phyloP scores from a whole-genome alignment of 2,888 invertebrate genomes.

The Parthenolecanium corni region DNA sequence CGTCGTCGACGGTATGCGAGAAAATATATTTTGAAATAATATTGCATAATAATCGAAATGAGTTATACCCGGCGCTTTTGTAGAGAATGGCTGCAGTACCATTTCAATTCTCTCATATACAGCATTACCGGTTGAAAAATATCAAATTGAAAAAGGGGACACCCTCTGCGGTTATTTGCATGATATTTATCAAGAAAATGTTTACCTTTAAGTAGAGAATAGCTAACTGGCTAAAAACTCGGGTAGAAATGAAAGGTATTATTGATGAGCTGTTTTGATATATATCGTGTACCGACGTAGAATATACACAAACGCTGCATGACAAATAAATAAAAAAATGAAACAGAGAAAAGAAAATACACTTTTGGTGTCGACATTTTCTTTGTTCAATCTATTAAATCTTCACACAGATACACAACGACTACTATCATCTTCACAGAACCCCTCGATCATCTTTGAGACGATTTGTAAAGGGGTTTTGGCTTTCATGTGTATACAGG shows the following conservation, averaged over 20 bases:
- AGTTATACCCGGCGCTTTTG: slow-evolving; percentile 5
- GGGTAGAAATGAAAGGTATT: slow-evolving; percentile 22
- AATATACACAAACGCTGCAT: neutral
- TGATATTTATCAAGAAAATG: slow-evolving; percentile 28
- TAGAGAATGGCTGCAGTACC: slow-evolving; percentile 7
- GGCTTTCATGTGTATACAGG: neutral
- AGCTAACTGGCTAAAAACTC: slow-evolving; percentile 14
- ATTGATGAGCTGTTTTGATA: slow-evolving; percentile 30
- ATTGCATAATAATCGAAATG: slow-evolving; percentile 24
- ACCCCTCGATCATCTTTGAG: no score
- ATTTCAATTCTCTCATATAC: slow-evolving; percentile 15
- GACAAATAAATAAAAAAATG: neutral
- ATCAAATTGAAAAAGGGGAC: slow-evolving; percentile 22
- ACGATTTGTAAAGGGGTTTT: no score
- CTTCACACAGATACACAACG: neutral
- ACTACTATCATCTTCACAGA: no score
- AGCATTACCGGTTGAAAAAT: slow-evolving; percentile 17
- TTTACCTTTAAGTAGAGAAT: slow-evolving; percentile 24
- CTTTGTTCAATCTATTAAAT: neutral
- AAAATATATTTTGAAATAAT: slow-evolving; percentile 1
- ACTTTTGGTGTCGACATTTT: neutral
- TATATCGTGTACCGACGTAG: neutral
- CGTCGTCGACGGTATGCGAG: neutral
- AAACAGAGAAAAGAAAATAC: neutral
- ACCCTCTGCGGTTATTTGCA: slow-evolving; percentile 28